These are phyloP conservation scores for Malachius bipustulatus DNA, from an alignment of 2,888 invertebrate genomes.

Conservation along the genomic window DNA sequence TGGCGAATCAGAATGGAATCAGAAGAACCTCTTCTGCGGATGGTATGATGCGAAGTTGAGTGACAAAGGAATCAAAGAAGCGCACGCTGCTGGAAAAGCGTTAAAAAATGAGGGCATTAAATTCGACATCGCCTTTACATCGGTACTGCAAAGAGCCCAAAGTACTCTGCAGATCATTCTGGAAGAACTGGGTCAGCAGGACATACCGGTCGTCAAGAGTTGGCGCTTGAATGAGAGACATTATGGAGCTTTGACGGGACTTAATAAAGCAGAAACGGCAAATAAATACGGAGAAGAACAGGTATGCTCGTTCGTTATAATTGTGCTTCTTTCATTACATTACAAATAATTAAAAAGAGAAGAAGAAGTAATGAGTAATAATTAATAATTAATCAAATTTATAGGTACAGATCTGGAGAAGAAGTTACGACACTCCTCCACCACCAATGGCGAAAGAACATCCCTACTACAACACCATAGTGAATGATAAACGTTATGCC, in stretches of 20 bases:
- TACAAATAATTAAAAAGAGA: too few species aligned
- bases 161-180: constrained; percentile 59
- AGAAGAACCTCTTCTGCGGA: constrained; percentile 47
- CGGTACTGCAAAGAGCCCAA: constrained; percentile 65
- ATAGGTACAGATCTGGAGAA: constrained; percentile 72
- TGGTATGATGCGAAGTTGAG: constrained; percentile 48
- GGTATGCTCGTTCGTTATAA: too few species aligned
- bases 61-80: constrained; percentile 55
- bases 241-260: constrained; percentile 75
- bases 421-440: constrained; percentile 76
- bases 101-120: constrained; percentile 54
- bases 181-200: constrained; percentile 52
- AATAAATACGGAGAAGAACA: constrained; percentile 69
- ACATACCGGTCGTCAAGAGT: constrained; percentile 55
- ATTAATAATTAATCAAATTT: too few species aligned
- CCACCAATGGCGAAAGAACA: constrained; percentile 73
- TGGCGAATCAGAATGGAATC: constrained; percentile 51
- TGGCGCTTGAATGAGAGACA: constrained; percentile 84
- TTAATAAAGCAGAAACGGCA: constrained; percentile 76
- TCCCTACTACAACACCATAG: constrained; percentile 64
- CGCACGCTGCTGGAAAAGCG: constrained; percentile 57
- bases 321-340: too few species aligned
- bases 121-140: constrained; percentile 74
- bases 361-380: too few species aligned
- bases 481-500: constrained; percentile 61